phyloP scores from a whole-genome alignment of 2,113 vertebrate genomes.

The Elephas maximus region DNA sequence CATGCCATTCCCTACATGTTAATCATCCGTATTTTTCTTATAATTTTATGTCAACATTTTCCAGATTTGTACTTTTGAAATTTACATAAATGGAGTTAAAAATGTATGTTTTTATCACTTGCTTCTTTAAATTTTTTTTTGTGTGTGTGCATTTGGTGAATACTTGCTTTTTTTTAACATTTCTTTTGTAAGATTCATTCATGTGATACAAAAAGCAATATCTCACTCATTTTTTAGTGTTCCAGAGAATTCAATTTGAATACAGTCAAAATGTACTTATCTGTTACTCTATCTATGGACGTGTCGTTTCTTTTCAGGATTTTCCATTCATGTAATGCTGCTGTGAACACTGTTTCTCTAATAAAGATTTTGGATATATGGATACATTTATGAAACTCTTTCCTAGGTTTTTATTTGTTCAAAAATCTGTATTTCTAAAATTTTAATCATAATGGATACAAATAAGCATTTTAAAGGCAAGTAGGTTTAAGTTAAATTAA shows the following conservation, averaged over 20 bases:
- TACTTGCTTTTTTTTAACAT: not conserved
- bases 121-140: not conserved
- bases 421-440: not conserved
- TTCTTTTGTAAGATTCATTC: not conserved
- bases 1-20: not conserved
- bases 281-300: not conserved
- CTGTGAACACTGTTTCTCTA: not conserved
- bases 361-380: not conserved
- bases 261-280: not conserved
- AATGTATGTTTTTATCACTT: not conserved
- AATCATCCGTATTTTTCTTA: not conserved
- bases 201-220: not conserved
- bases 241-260: not conserved
- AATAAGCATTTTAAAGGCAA: conserved; percentile 21
- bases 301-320: conserved; percentile 30
- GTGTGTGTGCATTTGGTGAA: too few relatives aligned
- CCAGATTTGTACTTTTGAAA: not conserved
- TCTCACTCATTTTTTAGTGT: not conserved
- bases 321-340: not conserved
- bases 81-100: not conserved
- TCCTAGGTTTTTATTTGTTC: not conserved
- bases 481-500: too few relatives aligned
- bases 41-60: conserved; percentile 7
- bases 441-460: not conserved
- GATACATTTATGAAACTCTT: not conserved